These are phyloP conservation scores for Lasioglossum zephyrum DNA, from an alignment of 2,888 invertebrate genomes.

Conservation along the genomic window DNA sequence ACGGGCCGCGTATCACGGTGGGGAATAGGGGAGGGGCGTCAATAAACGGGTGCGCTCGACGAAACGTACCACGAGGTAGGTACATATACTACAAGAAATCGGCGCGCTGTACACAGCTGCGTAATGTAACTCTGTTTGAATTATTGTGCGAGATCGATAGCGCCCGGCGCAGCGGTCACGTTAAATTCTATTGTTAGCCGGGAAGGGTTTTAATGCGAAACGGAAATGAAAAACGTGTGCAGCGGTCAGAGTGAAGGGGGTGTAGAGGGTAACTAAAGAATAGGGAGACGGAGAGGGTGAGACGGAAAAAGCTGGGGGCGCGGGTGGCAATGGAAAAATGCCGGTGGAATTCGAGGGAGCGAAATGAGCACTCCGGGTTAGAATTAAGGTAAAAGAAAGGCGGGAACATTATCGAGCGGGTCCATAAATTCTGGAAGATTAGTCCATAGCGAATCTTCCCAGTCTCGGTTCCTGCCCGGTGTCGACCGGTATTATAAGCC, in stretches of 20 bases:
- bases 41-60: neutral
- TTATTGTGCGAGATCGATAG: conserved; percentile 68
- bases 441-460: conserved; percentile 73
- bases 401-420: conserved; percentile 78
- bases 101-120: neutral
- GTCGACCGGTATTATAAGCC: conserved; percentile 61
- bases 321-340: conserved; percentile 67
- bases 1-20: neutral
- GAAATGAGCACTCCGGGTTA: conserved; percentile 70
- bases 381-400: conserved; percentile 79
- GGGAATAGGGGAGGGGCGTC: neutral
- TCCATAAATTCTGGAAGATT: conserved; percentile 80
- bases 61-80: neutral
- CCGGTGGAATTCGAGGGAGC: conserved; percentile 63
- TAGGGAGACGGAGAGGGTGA: neutral
- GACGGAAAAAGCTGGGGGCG: conserved; percentile 23
- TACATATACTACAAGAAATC: neutral
- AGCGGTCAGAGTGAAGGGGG: neutral
- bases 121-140: conserved; percentile 42
- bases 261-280: neutral
- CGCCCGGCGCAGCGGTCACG: conserved; percentile 51
- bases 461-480: conserved; percentile 27
- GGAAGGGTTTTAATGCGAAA: conserved; percentile 65
- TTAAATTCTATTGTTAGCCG: conserved; percentile 70
- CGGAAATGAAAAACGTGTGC: conserved; percentile 63